Evolutionary conservation across 2,888 invertebrate genomes (phyloP), one percentile per base, ranked within the genome.

Genomic region (Hirtodrosophila duncani): DNA sequence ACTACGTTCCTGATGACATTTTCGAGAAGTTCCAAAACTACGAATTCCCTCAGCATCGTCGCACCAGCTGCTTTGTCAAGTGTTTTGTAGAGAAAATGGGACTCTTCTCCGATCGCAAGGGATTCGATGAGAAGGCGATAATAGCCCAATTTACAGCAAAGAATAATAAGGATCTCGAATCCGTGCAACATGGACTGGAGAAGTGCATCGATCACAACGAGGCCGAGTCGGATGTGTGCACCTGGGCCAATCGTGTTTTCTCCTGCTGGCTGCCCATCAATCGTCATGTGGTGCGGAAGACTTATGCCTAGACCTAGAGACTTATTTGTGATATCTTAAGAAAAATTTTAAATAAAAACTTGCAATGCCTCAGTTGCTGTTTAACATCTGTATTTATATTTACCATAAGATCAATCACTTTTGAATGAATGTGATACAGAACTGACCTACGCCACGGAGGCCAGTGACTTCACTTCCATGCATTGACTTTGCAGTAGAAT

Each of bases 51-150:
- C 64, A 77, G 6, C 85, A 86, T 42, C 81, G 82, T 5, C 78
- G 60, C 29, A 86, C 86, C 26, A 78, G 71, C 9, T 85, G 85
- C 62, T 86, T 84, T 42, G 69, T 86, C 1, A 83, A 84, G 60
- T 86, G 86, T 42, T 83, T 85, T 50, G 63, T 86, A n/a, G 83
- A 80, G 45, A 83, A 85, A 61, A 81, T 86, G 72, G 85, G 82
- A 0, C 50, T 86, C 1, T 86, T 85, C 42, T 70, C 67, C 1
- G 81, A 81, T 3, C 57, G 36, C 3, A 75, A 63, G 16, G 86
- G 86, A 1, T 86, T 74, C 65, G 50, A 77, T 39, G 74, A 84
- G 50, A 81, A 75, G 6, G 62, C 63, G 17, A 80, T 86, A 1
- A 63, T 84, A 0, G 6, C 67, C 0, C 86, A 86, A 55, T 83